Conservation (phyloP, 1,140 invertebrate species). For the Drosophila teissieri region DNA sequence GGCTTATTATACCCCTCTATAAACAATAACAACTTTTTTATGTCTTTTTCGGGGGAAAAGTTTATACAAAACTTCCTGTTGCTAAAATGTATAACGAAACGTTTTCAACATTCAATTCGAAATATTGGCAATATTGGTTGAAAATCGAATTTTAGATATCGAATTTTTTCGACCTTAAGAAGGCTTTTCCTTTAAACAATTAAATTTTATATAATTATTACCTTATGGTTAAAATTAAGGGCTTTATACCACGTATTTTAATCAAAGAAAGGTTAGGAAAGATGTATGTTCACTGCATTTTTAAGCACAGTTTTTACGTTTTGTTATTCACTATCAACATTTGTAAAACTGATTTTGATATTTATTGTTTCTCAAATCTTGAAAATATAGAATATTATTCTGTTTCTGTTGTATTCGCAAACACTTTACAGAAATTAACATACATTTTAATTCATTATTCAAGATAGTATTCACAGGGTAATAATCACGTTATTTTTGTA, state of each 20-base stretch:
- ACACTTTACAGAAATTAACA: conserved; percentile 4
- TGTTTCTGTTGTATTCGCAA: conserved; percentile 13
- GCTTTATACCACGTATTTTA: too few relatives aligned
- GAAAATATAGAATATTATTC: conserved; percentile 5
- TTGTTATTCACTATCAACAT: background rate
- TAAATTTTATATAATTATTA: background rate
- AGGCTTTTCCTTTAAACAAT: too few relatives aligned
- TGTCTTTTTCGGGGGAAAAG: conserved; percentile 43
- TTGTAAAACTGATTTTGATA: conserved; percentile 7
- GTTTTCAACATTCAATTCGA: background rate
- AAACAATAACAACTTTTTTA: conserved; percentile 50
- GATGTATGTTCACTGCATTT: background rate
- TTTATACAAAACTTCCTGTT: conserved; percentile 41
- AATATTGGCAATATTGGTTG: conserved; percentile 10
- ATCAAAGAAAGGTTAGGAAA: background rate
- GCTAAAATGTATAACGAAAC: conserved; percentile 24
- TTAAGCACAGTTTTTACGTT: too few relatives aligned
- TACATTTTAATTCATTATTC: background rate
- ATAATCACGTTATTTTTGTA: conserved; percentile 17
- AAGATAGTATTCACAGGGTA: conserved; percentile 3
- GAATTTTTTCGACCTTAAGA: too few relatives aligned
- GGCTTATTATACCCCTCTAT: conserved; percentile 29
- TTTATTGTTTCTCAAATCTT: conserved; percentile 24
- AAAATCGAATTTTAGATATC: too few relatives aligned
- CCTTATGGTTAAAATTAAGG: background rate